A percentile compares a stretch with the other conserved stretches of the same genome.
Evolutionary conservation across 35 echinoderm and acorn worm genomes (phyloP).

Genomic region (Amphiura filiformis): DNA sequence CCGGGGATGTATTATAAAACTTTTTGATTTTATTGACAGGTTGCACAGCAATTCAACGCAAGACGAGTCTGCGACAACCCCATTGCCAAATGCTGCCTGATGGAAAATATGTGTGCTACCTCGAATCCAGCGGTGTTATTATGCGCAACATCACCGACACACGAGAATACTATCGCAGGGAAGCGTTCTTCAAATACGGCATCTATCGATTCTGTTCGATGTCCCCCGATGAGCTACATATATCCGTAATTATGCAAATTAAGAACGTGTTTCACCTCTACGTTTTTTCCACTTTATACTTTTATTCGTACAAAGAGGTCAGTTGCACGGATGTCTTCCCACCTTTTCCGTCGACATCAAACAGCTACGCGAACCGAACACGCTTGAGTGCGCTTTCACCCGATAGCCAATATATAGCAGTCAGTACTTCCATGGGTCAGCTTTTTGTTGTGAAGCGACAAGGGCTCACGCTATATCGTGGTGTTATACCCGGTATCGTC

Average conservation of each 20-base stretch:
- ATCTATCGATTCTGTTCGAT: conserved; percentile 72
- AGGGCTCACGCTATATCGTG: conserved; percentile 41
- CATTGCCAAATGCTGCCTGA: conserved; percentile 64
- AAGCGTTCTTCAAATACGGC: conserved; percentile 72
- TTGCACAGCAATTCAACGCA: conserved; percentile 37
- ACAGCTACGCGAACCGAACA: conserved; percentile 39
- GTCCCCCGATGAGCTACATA: conserved; percentile 63
- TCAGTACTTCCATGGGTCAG: conserved; percentile 67
- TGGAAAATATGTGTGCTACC: conserved; percentile 75
- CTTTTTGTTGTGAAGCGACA: conserved; percentile 72
- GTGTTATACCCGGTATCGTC: conserved; percentile 40
- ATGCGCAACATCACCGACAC: conserved; percentile 69
- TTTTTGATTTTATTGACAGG: conserved; percentile 35
- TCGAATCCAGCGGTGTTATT: conserved; percentile 64
- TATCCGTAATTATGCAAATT: conserved; percentile 58
- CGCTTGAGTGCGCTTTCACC: conserved; percentile 55
- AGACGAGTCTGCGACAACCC: conserved; percentile 31
- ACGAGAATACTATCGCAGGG: conserved; percentile 62
- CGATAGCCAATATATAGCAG: conserved; percentile 63
- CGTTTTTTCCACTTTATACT: conserved; percentile 70
- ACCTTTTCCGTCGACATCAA: conserved; percentile 32
- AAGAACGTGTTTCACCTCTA: conserved; percentile 59
- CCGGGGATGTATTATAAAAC: no score
- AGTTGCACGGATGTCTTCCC: conserved; percentile 65
- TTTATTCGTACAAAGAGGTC: conserved; percentile 66